Evolutionary conservation across 1,140 invertebrate species (phyloP), one percentile per base, ranked within the genome.

Genomic region (Eumaeus atala): DNA sequence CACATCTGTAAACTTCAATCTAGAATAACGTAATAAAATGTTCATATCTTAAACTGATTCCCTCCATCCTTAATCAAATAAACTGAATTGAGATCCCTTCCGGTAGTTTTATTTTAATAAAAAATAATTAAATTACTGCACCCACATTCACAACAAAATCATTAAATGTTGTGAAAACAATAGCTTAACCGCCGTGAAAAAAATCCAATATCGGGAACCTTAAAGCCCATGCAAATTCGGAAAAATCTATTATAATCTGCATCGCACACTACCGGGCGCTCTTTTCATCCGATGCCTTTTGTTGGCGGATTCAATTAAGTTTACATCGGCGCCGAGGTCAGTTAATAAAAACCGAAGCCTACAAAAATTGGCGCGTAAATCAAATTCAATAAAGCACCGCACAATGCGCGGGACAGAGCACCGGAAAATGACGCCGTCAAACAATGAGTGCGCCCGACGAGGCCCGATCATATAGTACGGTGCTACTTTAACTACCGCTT

Each of bases 201-300:
- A 28, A 81, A 77, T 78, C 58, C 72, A 81, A 84, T 84, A 84
- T 83, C 74, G 71, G 70, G 67, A 74, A 71, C 80, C 70, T 83
- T 78, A 77, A 83, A 82, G 67, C 76, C 74, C 63, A 85, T 85
- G 78, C 79, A 83, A 78, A 84, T 85, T 84, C 80, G 67, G 75
- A 74, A 84, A 85, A 86, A 81, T 75, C 83, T 80, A 86, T 83
- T 86, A 84, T 86, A 86, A 86, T 86, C 83, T 83, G 74, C 77
- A 83, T 83, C 70, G 83, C 83, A 86, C 83, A 86, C 72, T 76
- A 74, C 69, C 74, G 82, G 77, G 75, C 81, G 83, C 83, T 86
- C 83, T 84, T 86, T 86, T 84, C 83, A 86, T 80, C 73, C 70
- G 69, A 71, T 75, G 74, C 83, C 83, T 83, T 81, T 86, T 86